Evolutionary conservation across 2,888 invertebrate genomes (phyloP), one percentile per base, ranked within the genome.

Genomic region (Callinectes sapidus): DNA sequence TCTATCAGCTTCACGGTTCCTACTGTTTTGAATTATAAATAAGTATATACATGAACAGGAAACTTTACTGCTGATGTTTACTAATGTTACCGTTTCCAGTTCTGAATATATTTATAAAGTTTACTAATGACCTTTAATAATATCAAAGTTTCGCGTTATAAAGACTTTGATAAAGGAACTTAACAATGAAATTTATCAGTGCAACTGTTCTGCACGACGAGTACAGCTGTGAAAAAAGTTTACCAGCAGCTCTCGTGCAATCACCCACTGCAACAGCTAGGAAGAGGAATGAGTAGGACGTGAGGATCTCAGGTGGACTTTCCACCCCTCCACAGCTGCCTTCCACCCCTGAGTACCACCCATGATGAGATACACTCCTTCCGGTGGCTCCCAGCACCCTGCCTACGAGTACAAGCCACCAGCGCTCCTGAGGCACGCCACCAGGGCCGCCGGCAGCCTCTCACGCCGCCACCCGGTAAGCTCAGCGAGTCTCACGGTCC

Each of bases 401-500:
- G 16, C 23, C 35, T 35, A 48, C 48, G 10, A 48, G 10, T 48
- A 48, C 48, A 48, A 8, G 35, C 32, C 81, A 81, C 16, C 35
- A 71, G 71, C 71, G n/a, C n/a, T 71, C 71, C 28, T 28, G n/a
- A 71, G 35, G 16, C 81, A 81, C 32, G 81, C 35, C 81, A 81
- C 13, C 13, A 81, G 13, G 35, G 81, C 81, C 81, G 61, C 81
- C 81, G 35, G 81, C 81, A 81, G 32, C 81, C 81, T 81, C 71
- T 71, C 35, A 81, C 81, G 35, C 81, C 23, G 23, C 81, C 14
- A 16, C 81, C 23, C 32, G 13, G 81, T 35, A 16, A 81, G 71
- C 71, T 28, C 71, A 71, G 2, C 28, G 71, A 81, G 81, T 81
- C 81, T 16, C 81, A 81, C 81, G 81, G 35, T 16, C 35, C 81